Evolutionary conservation across 2,888 invertebrate genomes (phyloP), one percentile per base, ranked within the genome.

Genomic region (Furcula furcula): DNA sequence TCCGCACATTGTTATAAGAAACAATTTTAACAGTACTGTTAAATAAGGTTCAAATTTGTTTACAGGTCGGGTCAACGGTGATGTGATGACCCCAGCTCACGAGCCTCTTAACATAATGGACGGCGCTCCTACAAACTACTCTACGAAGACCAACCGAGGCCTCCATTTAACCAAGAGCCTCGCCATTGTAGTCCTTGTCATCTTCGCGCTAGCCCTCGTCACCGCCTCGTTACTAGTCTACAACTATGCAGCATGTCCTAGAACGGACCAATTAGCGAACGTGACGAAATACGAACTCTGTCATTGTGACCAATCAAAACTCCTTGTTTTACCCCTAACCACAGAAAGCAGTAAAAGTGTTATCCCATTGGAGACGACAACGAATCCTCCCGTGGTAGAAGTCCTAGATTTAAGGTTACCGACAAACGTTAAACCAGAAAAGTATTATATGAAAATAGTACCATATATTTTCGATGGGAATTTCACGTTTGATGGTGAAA

Each of bases 401-500:
- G 49, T 34, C 38, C 46, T 16, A 53, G 91, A 94, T 64, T 92
- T 95, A 1, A 90, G 95, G 54, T 75, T 96, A 39, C 95, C 96
- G 0, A 90, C 77, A 34, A 87, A 92, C 23, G 80, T 95, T 0
- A 76, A 89, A 31, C 96, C 96, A 1, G 84, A 93, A 25, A 91
- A 90, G 15, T 96, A 96, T 64, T 90, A 91, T 42, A 75, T 96
- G 2, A 90, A 91, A 46, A 79, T 96, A 37, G 91, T 93, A 22
- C 96, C 96, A 0, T 93, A 93, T 55, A 90, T 96, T 37, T 87
- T 84, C 60, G 92, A 92, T 63, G 92, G 92, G 1, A 95, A 95
- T 66, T 96, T 95, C 54, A 95, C 94, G 7, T 95, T 95, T 65
- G 86, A 92, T 44, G 96, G 96, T 22, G 91, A 91, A 74, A 91